Evolutionary conservation across 2,113 vertebrate species (phyloP).

Genomic region (Centrocercus urophasianus): DNA sequence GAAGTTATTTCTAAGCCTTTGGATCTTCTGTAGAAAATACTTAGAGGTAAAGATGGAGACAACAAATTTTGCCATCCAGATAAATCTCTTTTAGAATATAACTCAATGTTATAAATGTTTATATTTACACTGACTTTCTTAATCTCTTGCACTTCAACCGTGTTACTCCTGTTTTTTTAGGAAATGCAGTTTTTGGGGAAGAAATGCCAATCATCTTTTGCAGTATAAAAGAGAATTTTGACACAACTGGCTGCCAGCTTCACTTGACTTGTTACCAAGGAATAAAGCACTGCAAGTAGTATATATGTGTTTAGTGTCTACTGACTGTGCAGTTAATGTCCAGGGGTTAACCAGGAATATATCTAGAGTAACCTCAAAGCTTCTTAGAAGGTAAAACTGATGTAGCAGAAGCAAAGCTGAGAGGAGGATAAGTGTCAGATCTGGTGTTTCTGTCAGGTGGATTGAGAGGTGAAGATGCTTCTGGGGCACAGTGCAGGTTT

Average conservation of each 20-base stretch:
- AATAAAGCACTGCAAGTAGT: rapidly evolving
- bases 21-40: not conserved
- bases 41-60: not conserved
- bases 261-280: not conserved
- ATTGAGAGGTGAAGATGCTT: not conserved
- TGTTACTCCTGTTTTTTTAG: not conserved
- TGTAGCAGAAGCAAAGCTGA: not conserved
- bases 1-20: not conserved
- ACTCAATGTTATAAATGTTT: not conserved
- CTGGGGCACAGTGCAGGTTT: not conserved
- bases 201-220: not conserved
- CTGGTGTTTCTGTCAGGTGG: not conserved
- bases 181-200: not conserved
- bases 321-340: not conserved
- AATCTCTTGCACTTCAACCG: not conserved
- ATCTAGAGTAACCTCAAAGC: not conserved
- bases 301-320: not conserved
- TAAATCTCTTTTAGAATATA: not conserved
- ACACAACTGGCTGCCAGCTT: not conserved
- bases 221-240: not conserved
- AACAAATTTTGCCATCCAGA: not conserved
- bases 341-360: not conserved
- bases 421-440: not conserved
- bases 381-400: not conserved
- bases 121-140: not conserved